Conservation (phyloP, 1,140 invertebrate genomes). For the Leptonema lineaticorne region DNA sequence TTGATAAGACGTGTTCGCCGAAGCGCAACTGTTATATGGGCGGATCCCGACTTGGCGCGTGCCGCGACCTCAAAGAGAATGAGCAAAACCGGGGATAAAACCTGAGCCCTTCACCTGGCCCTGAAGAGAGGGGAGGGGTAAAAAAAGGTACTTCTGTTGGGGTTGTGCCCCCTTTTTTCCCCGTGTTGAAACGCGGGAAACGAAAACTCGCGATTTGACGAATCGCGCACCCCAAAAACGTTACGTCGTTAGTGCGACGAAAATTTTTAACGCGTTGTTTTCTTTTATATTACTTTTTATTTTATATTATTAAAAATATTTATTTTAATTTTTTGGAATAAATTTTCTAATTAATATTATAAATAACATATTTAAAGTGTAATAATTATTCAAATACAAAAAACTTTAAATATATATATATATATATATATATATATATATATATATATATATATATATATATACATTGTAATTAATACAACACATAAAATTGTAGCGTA, state of each 20-base stretch:
- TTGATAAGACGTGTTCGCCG: background rate
- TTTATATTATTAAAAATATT: no score
- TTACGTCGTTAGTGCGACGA: conserved; percentile 21
- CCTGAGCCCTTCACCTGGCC: conserved; percentile 33
- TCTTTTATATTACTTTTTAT: no score
- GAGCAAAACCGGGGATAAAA: background rate
- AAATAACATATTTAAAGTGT: no score
- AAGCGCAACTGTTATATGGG: conserved; percentile 26
- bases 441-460: no score
- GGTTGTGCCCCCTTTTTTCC: conserved; percentile 39
- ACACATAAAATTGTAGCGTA: conserved; percentile 23
- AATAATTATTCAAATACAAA: no score
- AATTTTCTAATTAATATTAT: no score
- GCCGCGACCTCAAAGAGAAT: conserved; percentile 34
- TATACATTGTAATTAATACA: no score
- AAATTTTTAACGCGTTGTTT: no score
- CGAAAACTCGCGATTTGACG: conserved; percentile 39
- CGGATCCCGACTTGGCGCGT: conserved; percentile 41
- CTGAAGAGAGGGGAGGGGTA: conserved; percentile 25
- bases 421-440: background rate
- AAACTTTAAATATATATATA: no score
- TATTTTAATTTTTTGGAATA: no score
- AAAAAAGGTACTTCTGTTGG: conserved; percentile 32
- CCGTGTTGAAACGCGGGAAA: conserved; percentile 35
- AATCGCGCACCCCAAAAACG: conserved; percentile 5